Base-by-base conservation (phyloP, 2,113 vertebrate species). In the Myiopsitta monachus region DNA sequence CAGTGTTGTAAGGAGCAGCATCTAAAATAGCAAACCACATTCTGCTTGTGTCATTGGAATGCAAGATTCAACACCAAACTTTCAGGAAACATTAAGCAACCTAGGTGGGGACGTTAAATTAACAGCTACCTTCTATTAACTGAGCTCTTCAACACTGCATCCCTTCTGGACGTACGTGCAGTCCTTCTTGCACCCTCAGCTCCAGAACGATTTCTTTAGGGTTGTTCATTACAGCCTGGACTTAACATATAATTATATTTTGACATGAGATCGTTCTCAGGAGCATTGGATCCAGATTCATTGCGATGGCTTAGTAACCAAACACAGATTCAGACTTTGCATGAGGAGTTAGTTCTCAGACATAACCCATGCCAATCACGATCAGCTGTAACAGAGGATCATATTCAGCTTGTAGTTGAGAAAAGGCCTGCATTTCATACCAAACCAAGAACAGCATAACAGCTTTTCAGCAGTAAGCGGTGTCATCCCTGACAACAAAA, bases 151-250 rank as follows among this genome's bases (percentile, higher is more conserved):
- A 84, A 43, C 7, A 33, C 1, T 30, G 14, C 15, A 0, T 11
- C 17, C 2, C 2, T 70, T 59, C 41, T 46, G 46, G 54, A 49
- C 3, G 11, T 4, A 15, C 1, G 2, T 33, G 11, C 16, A 62
- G 30, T 12, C 31, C 28, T 59, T 51, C 38, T 74, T 3, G 0
- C 4, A 41, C 1, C 14, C 4, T 78, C 7, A 54, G 17, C 46
- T 54, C 6, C 11, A 78, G 17, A 81, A 63, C 22, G 72, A 52
- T 41, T 77, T 68, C 27, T 43, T 39, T 68, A 39, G 10, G 6
- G 7, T 8, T 80, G 11, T n/a, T 39, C 2, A 0, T 19, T 54
- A 28, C 11, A 3, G 21, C 4, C 6, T 44, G 18, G 6, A 52
- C 8, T 66, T 57, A 43, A 87, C 3, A 6, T 49, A 14, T 13